These are phyloP conservation scores for Amblyjoppa proteus DNA, from an alignment of 2,888 invertebrate species.

Conservation along the genomic window DNA sequence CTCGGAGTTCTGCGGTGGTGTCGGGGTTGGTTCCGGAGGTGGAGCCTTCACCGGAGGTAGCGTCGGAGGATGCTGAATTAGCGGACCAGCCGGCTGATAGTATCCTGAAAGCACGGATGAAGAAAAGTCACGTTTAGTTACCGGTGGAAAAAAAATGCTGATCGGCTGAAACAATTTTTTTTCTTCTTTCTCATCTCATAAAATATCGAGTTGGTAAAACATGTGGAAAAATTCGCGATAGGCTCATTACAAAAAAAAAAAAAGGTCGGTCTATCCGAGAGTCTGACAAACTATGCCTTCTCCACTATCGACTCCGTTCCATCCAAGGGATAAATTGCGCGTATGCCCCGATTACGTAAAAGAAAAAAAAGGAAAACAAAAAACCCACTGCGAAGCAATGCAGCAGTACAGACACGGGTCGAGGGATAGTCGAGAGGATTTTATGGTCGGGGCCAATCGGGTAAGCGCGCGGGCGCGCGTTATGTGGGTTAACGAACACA, in stretches of 20 bases:
- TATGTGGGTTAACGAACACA: conserved; percentile 62
- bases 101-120: conserved; percentile 88
- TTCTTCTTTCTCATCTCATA: not conserved
- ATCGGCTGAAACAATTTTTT: not conserved
- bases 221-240: not conserved
- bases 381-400: conserved; percentile 27
- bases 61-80: conserved; percentile 88
- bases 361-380: not conserved
- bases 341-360: conserved; percentile 40
- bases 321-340: conserved; percentile 39
- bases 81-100: conserved; percentile 96
- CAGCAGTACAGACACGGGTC: conserved; percentile 27
- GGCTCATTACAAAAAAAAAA: not conserved
- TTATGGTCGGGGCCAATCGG: conserved; percentile 49
- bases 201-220: conserved; percentile 8
- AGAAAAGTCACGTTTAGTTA: conserved; percentile 9
- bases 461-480: conserved; percentile 46
- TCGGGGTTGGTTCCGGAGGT: conserved; percentile 83
- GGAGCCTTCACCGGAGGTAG: conserved; percentile 83
- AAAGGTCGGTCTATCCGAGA: not conserved
- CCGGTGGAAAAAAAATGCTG: not conserved
- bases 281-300: not conserved
- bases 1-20: conserved; percentile 84
- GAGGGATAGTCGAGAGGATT: conserved; percentile 45
- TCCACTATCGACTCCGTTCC: conserved; percentile 14